Conservation (phyloP, 2,888 invertebrate species). For the Nomada fucata region DNA sequence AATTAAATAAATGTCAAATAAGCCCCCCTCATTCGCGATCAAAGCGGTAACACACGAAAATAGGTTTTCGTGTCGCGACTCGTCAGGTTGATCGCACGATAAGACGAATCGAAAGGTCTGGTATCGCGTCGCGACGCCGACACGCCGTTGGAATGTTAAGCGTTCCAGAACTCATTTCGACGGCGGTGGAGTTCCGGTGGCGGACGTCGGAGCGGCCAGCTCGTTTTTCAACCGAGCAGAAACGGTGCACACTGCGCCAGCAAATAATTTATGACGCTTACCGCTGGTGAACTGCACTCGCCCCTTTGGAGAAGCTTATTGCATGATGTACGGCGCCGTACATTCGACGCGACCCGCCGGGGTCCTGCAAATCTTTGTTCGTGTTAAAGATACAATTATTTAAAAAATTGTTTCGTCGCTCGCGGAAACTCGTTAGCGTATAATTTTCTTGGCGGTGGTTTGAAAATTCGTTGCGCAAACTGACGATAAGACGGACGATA, state of each 20-base stretch:
- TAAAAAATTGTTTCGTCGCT: constrained; percentile 42
- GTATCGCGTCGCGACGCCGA: constrained; percentile 56
- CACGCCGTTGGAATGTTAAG: constrained; percentile 67
- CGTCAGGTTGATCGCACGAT: constrained; percentile 30
- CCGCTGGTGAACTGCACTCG: constrained; percentile 62
- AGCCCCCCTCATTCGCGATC: not conserved
- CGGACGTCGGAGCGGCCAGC: constrained; percentile 43
- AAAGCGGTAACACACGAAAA: not conserved
- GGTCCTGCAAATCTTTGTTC: constrained; percentile 46
- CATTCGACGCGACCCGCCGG: constrained; percentile 53
- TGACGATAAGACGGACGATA: too few species aligned
- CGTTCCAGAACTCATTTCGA: constrained; percentile 69
- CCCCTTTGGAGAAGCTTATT: constrained; percentile 62
- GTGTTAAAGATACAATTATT: constrained; percentile 48
- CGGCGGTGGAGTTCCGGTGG: constrained; percentile 53
- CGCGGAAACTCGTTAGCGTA: constrained; percentile 1
- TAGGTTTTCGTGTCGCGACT: constrained; percentile 16
- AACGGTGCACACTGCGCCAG: constrained; percentile 61
- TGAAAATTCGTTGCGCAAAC: not conserved
- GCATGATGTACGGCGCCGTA: constrained; percentile 63
- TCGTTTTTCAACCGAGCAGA: constrained; percentile 68
- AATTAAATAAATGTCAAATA: not conserved
- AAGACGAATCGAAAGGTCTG: constrained; percentile 45
- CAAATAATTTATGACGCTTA: constrained; percentile 69
- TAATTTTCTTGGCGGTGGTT: not conserved